phyloP scores from a whole-genome alignment of 1,140 invertebrate species.

The Plectus sambesii region DNA sequence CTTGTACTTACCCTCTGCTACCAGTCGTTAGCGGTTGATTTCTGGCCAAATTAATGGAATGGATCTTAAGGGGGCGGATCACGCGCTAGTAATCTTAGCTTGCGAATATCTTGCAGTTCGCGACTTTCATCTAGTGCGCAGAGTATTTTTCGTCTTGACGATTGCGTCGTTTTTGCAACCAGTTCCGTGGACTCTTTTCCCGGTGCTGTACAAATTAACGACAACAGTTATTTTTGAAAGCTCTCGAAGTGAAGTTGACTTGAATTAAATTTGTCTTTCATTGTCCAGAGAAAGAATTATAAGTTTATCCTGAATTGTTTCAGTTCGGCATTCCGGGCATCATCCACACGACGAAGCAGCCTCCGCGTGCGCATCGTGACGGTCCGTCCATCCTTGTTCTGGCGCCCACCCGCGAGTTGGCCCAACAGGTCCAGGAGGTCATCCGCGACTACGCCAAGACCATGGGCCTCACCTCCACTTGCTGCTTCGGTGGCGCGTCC shows the following conservation, averaged over 20 bases:
- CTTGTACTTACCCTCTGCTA: slow-evolving; percentile 13
- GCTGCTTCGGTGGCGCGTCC: slow-evolving; percentile 86
- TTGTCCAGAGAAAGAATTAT: slow-evolving; percentile 11
- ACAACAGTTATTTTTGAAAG: too few species aligned
- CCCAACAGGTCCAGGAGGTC: slow-evolving; percentile 86
- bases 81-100: too few species aligned
- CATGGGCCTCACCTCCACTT: slow-evolving; percentile 71
- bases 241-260: too few species aligned
- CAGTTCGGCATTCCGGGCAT: slow-evolving; percentile 88
- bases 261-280: too few species aligned
- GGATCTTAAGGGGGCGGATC: too few species aligned
- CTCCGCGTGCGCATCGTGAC: slow-evolving; percentile 52
- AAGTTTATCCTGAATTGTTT: slow-evolving; percentile 3
- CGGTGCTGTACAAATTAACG: too few species aligned
- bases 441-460: slow-evolving; percentile 72
- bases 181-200: too few species aligned
- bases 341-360: slow-evolving; percentile 90
- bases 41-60: too few species aligned
- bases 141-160: too few species aligned
- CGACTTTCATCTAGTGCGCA: too few species aligned
- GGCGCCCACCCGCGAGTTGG: slow-evolving; percentile 81
- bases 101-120: too few species aligned
- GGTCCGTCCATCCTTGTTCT: slow-evolving; percentile 66
- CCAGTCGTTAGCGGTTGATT: neutral
- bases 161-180: too few species aligned